These are phyloP conservation scores for Arbacia lixula DNA, from an alignment of 53 echinoderm and acorn worm genomes.

Conservation along the genomic window DNA sequence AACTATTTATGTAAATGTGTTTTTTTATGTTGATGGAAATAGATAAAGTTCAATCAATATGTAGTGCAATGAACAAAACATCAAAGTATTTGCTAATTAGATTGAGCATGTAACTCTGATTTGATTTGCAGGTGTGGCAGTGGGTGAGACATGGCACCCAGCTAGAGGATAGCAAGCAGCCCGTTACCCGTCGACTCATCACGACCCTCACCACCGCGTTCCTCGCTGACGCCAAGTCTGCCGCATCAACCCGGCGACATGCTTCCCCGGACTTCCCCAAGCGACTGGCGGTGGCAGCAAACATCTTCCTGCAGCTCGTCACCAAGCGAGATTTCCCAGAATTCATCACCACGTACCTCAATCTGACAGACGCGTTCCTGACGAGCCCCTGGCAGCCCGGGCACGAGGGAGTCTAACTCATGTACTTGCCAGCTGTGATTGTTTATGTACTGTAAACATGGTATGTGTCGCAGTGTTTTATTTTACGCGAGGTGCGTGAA, in stretches of 20 bases:
- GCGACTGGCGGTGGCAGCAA: constrained; percentile 46
- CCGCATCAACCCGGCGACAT: background rate
- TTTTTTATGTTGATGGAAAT: too few relatives aligned
- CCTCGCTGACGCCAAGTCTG: background rate
- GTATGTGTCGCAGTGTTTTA: too few relatives aligned
- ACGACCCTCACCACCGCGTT: constrained; percentile 46
- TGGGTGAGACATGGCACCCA: constrained; percentile 73
- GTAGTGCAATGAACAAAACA: too few relatives aligned
- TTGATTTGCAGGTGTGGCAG: constrained; percentile 72
- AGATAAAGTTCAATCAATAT: too few relatives aligned
- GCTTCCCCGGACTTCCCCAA: background rate
- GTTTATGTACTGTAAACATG: too few relatives aligned
- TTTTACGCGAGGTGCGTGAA: too few relatives aligned
- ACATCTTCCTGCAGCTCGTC: constrained; percentile 69
- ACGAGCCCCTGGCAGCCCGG: constrained; percentile 47
- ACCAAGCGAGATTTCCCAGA: constrained; percentile 69
- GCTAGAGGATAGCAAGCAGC: constrained; percentile 60
- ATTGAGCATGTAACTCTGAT: background rate
- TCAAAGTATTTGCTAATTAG: background rate
- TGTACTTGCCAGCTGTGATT: too few relatives aligned
- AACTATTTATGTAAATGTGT: too few relatives aligned
- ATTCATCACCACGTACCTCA: constrained; percentile 82
- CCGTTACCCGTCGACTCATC: constrained; percentile 59
- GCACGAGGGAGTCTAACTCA: too few relatives aligned
- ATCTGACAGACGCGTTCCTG: constrained; percentile 51